Percentiles rank a stretch among this genome's conserved stretches.
Conservation (phyloP, 2,113 vertebrate species). For the Indri indri region DNA sequence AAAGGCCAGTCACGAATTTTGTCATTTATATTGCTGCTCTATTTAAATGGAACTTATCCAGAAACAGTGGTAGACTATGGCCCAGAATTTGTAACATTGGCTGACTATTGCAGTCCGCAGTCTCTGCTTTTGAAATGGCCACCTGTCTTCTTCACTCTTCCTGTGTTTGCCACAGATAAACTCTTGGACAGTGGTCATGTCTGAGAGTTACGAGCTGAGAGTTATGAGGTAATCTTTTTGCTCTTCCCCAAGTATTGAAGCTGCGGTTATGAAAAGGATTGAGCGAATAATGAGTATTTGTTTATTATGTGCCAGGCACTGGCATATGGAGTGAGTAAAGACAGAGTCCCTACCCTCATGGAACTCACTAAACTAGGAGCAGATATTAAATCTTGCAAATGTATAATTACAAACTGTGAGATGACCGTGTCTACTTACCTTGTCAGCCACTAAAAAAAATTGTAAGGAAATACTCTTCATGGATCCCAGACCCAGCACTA, state of each 20-base stretch:
- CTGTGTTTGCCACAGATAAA: not conserved
- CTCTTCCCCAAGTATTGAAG: not conserved
- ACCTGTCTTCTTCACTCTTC: not conserved
- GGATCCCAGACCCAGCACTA: not conserved
- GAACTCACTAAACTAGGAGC: not conserved
- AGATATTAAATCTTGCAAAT: not conserved
- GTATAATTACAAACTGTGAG: not conserved
- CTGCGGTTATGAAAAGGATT: not conserved
- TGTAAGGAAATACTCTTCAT: not conserved
- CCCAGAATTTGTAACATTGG: not conserved
- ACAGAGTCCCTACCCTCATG: not conserved
- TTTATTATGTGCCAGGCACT: not conserved
- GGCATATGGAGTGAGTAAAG: not conserved
- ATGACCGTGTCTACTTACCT: not conserved
- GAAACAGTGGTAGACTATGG: not conserved
- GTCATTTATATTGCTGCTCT: not conserved
- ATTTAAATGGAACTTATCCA: not conserved
- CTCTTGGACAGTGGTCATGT: not conserved
- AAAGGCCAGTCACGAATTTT: not conserved
- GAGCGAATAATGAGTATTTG: not conserved
- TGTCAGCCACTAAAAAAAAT: not conserved
- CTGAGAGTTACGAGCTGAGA: not conserved
- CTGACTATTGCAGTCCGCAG: not conserved
- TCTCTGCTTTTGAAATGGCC: not conserved
- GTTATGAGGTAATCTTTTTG: not conserved